Percentiles rank a stretch among this genome's conserved stretches.
These are phyloP conservation scores for Myotis vivesi DNA, from an alignment of 2,797 vertebrate genomes.

Conservation along the genomic window DNA sequence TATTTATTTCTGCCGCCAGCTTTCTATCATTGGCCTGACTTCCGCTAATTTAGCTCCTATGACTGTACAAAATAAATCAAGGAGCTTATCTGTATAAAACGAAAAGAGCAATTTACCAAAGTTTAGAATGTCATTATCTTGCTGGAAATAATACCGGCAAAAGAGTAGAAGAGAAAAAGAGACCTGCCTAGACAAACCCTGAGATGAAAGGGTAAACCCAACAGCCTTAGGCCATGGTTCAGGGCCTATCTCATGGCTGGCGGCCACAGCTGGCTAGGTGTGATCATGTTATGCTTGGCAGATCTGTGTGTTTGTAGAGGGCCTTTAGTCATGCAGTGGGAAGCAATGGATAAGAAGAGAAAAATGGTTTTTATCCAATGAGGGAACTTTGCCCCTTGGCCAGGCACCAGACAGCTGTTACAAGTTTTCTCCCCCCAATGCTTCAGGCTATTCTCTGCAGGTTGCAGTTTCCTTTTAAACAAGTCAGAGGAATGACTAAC, in stretches of 20 bases:
- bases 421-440: constrained; percentile 60
- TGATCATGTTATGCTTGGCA: constrained; percentile 77
- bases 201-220: background rate
- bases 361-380: constrained; percentile 66
- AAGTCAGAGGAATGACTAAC: constrained; percentile 50
- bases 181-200: background rate
- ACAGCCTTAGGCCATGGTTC: constrained; percentile 7
- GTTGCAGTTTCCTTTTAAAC: constrained; percentile 65
- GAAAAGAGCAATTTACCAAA: background rate
- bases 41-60: background rate
- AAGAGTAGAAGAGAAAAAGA: background rate
- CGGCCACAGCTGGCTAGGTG: constrained; percentile 65
- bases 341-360: constrained; percentile 59
- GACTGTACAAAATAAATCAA: background rate
- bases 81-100: background rate
- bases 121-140: constrained; percentile 4
- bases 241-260: constrained; percentile 61
- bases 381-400: constrained; percentile 62
- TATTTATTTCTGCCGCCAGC: background rate
- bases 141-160: constrained; percentile 14
- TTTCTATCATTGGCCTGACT: constrained; percentile 16
- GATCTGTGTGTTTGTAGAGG: constrained; percentile 48
- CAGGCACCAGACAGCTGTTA: constrained; percentile 68
- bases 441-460: constrained; percentile 52
- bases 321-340: constrained; percentile 46